Evolutionary conservation across 2,113 vertebrate genomes (phyloP), one percentile per base, ranked within the genome.

Genomic region (Sinocyclocheilus grahami): DNA sequence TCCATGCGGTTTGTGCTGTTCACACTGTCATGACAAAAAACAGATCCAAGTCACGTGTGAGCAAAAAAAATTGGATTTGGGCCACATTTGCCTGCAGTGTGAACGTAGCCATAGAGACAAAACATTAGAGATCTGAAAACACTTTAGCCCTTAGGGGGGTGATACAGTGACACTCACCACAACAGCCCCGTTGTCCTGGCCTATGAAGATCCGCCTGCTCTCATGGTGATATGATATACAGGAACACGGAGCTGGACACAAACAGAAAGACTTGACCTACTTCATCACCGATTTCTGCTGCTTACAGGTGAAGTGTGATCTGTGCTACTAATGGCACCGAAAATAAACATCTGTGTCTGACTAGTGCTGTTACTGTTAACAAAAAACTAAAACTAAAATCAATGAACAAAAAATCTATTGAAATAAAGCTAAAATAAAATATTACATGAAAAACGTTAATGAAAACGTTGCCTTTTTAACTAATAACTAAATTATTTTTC

Each of bases 161-260:
- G 37, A 58, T 33, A 27, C 13, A 62, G n/a, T 30, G 24, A 46
- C 86, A 92, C 96, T 95, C 93, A 99, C 98, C 96, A 98, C 97
- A 89, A 99, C 90, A 1, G 97, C 96, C 77, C 97, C 98, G 0
- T 97, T 99, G 93, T 99, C 98, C 93, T 99, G 98, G 80, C 98
- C 98, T 85, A 99, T 96, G 93, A 99, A 99, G 92, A 99, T 94
- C 87, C 97, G 94, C 48, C 97, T 96, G 94, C 97, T 97, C 60
- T 99, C 97, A 4, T 98, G 97, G 91, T 99, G 97, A 89, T 99
- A 99, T 4, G 96, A 94, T 96, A 99, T 95, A 65, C 97, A 93
- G 14, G 97, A 97, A 92, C 98, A 99, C 0, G 98, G 97, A 3
- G 98, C 98, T 99, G 8, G 5, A 48, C 18, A 53, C 1, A 86